Evolutionary conservation across 2,797 vertebrate genomes (phyloP), one percentile per base, ranked within the genome.

Genomic region (Microctenopoma lineatum): DNA sequence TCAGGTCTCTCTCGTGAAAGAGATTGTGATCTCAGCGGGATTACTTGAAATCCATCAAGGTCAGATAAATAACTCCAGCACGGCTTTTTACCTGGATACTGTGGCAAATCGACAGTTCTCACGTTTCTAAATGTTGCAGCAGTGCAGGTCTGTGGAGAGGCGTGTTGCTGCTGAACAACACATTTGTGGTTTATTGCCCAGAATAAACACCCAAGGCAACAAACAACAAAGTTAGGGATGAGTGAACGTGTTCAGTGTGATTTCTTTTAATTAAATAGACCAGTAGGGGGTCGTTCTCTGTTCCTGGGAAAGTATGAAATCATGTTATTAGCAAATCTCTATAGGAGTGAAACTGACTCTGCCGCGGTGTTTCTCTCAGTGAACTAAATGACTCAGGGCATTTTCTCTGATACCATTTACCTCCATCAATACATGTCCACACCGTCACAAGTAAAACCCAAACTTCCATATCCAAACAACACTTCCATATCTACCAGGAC

Each of bases 401-500:
- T 2, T 44, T 44, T n/a, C 42, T 16, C 15, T 44, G 14, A 16
- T 4, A 16, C 41, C 14, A 42, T n/a, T 14, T 3, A 41, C 4
- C 13, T 21, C 21, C 21, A 21, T 21, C 21, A 21, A 21, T 21
- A 21, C 21, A 21, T 21, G 21, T 12, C 38, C 12, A 41, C 27
- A 42, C n/a, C 4, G 51, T 7, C 5, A 41, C 2, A 44, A 45
- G 26, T 27, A 16, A 48, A 66, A 44, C 16, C 7, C 16, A 14
- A 29, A 32, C 64, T 21, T 21, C 21, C 21, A 21, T 21, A 21
- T 21, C 21, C 21, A 21, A 21, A 21, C 21, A 21, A 21, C 21
- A 21, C 38, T 56, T 70, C 53, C 51, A 75, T 53, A 47, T 75
- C 38, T 71, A 66, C 36, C 59, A 58, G 62, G 21, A 21, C 21